These are phyloP conservation scores for Ormyrus thymus DNA, from an alignment of 2,888 invertebrate species.

Conservation along the genomic window DNA sequence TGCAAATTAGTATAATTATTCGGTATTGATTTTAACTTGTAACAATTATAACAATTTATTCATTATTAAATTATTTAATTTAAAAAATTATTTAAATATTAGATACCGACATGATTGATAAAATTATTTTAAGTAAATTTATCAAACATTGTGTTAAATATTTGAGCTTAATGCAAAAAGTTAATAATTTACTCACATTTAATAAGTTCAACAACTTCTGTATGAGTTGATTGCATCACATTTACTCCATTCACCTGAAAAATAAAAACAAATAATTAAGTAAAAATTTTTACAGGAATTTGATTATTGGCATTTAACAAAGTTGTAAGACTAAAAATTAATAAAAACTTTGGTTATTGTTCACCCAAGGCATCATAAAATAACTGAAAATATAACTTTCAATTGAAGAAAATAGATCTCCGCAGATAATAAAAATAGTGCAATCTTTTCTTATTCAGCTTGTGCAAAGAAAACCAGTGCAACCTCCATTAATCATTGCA, in stretches of 20 bases:
- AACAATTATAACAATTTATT: neutral
- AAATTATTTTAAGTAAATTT: neutral
- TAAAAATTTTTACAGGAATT: no score
- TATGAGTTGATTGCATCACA: constrained; percentile 93
- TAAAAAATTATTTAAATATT: neutral
- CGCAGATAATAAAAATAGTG: constrained; percentile 40
- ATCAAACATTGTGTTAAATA: neutral
- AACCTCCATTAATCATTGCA: constrained; percentile 38
- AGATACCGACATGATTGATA: neutral
- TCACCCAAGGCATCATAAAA: constrained; percentile 13
- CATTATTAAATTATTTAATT: neutral
- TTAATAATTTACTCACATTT: constrained; percentile 82
- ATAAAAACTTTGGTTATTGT: neutral
- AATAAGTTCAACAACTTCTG: constrained; percentile 96
- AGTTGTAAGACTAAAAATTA: neutral
- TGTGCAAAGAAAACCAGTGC: constrained; percentile 19
- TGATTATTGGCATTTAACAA: no score
- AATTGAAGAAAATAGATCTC: constrained; percentile 24
- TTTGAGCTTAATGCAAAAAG: neutral
- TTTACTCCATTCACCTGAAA: constrained; percentile 92
- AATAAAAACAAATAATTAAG: constrained; percentile 19
- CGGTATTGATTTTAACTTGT: no score
- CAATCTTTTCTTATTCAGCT: constrained; percentile 37
- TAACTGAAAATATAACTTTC: constrained; percentile 6
- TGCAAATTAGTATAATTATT: neutral